Conservation (phyloP, 2,113 vertebrate species). For the western clawed frog (Xenopus tropicalis) region UCB_Xtro_10.0 CM004444.2:151818001-151818500, state of each 20-base stretch:
- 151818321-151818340: too few species aligned
- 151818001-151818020: conserved; percentile 2
- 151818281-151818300: too few species aligned
- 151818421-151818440: too few species aligned
- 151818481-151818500: too few species aligned
- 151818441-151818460: too few species aligned
- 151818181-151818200: background rate
- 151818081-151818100: conserved; percentile 27
- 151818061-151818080: conserved; percentile 28
- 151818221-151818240: background rate
- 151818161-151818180: conserved; percentile 16
- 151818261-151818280: background rate
- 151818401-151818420: too few species aligned
- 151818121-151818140: conserved; percentile 30
- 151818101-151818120: conserved; percentile 24
- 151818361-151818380: too few species aligned
- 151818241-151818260: background rate
- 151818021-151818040: conserved; percentile 23
- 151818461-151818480: too few species aligned
- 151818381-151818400: too few species aligned
- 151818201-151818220: conserved; percentile 17
- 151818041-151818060: background rate
- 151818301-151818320: too few species aligned
- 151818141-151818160: conserved; percentile 29
- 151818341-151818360: too few species aligned